Base-by-base conservation (phyloP, 2,888 invertebrate species). In the Polyommatus icarus region DNA sequence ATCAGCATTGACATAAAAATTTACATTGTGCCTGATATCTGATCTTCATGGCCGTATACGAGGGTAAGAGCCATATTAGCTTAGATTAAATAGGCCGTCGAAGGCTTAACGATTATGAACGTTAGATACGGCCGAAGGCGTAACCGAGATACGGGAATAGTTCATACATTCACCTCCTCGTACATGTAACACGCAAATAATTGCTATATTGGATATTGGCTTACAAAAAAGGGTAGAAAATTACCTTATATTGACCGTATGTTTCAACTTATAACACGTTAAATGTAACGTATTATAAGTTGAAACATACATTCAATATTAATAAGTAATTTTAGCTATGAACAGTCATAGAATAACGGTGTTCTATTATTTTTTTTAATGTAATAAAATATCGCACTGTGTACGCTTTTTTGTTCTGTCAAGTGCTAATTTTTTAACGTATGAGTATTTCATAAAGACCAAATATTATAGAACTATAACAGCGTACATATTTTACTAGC, bases 31-130 rank as follows among this genome's bases (percentile, higher is more conserved):
- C 73, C 29, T 54, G 54, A 75, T 75, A 75, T 75, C 75, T 75
- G 75, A 75, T 75, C 75, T 54, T 75, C 75, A 50, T 75, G 54
- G 75, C 75, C 75, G 50, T 75, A 54, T 75, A 29, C 75, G 75
- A 75, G 50, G 54, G 54, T 75, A 75, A 75, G 50, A 75, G 75
- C 46, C 50, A 46, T 50, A 75, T 75, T 75, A 75, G 75, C 75
- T 75, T 75, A 75, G 75, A 75, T 75, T 75, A 75, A 75, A 75
- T 75, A 75, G 75, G 75, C 75, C 75, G 75, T 75, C 75, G 75
- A 75, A 75, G 75, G 46, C 75, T 75, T 75, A 75, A 75, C 75
- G 75, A 75, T 75, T 75, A 75, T 75, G 75, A 75, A 54, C 75
- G 75, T 75, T 75, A 75, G 75, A 75, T 75, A 75, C 24, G 46